Percentiles rank a stretch among this genome's conserved stretches.
Conservation (phyloP, 2,797 vertebrate species). For the Acestrorhynchus altus region DNA sequence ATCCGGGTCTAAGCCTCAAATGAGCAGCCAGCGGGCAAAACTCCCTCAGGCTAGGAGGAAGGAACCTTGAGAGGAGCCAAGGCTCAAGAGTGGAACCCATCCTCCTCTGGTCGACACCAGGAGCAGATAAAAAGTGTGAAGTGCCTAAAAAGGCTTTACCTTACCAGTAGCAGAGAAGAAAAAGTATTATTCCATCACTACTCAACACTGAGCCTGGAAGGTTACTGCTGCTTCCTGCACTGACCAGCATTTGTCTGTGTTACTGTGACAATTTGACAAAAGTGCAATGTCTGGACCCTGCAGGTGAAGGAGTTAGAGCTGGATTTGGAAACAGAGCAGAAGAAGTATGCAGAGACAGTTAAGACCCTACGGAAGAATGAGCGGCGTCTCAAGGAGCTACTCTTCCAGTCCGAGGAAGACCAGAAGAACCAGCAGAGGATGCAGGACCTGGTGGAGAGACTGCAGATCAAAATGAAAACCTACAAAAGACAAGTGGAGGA, state of each 20-base stretch:
- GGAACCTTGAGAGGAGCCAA: too few species aligned
- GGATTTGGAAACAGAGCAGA: slow-evolving; percentile 82
- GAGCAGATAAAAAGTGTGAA: too few species aligned
- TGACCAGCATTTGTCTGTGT: neutral
- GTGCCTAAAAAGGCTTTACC: too few species aligned
- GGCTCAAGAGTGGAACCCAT: too few species aligned
- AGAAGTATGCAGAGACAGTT: slow-evolving; percentile 78
- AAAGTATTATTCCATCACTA: too few species aligned
- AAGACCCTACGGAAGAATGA: slow-evolving; percentile 85
- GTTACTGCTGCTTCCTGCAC: neutral
- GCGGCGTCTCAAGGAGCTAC: slow-evolving; percentile 82
- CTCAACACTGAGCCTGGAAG: neutral
- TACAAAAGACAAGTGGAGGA: slow-evolving; percentile 88
- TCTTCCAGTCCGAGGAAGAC: slow-evolving; percentile 85
- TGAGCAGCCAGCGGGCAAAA: too few species aligned
- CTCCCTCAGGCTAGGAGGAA: too few species aligned
- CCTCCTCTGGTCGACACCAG: too few species aligned
- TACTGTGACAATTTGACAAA: neutral
- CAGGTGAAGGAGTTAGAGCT: slow-evolving; percentile 84
- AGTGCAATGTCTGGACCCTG: neutral
- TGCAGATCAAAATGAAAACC: slow-evolving; percentile 86
- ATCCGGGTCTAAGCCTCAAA: too few species aligned
- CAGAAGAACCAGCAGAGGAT: slow-evolving; percentile 85
- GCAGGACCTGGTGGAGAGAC: slow-evolving; percentile 84
- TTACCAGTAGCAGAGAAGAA: too few species aligned